Conservation (phyloP, 2,797 vertebrate species). For the Chanos chanos region DNA sequence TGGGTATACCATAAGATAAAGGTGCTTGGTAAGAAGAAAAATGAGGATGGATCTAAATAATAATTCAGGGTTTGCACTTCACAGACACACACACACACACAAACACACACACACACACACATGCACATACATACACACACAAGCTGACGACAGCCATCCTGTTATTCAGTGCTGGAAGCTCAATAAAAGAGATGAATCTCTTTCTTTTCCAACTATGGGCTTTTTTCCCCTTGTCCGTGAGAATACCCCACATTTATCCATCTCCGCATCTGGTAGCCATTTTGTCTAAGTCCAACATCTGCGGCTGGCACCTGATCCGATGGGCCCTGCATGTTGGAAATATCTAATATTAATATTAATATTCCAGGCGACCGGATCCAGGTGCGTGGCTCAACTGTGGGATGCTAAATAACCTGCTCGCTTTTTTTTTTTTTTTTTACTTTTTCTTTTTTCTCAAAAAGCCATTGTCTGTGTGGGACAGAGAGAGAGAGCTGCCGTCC, state of each 20-base stretch:
- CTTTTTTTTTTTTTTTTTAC: no score
- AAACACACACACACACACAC: slow-evolving; percentile 11
- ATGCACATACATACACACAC: slow-evolving; percentile 11
- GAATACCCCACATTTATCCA: slow-evolving; percentile 20
- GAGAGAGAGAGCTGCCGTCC: neutral
- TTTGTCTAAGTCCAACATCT: slow-evolving; percentile 38
- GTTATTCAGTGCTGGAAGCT: slow-evolving; percentile 9
- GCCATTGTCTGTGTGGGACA: slow-evolving; percentile 1
- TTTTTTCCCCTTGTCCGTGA: slow-evolving; percentile 24
- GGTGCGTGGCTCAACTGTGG: slow-evolving; percentile 15
- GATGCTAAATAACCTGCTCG: slow-evolving; percentile 22
- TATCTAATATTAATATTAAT: slow-evolving; percentile 39
- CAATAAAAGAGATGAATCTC: slow-evolving; percentile 4
- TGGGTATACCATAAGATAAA: no score
- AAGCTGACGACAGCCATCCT: slow-evolving; percentile 16
- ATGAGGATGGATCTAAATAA: no score
- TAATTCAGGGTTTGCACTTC: no score
- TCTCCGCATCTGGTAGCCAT: slow-evolving; percentile 41
- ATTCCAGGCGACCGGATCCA: slow-evolving; percentile 23
- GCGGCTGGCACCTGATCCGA: slow-evolving; percentile 30
- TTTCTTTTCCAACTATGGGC: neutral
- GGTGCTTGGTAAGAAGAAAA: no score
- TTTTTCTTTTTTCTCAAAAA: no score
- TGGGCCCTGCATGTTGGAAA: slow-evolving; percentile 27
- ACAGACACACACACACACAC: no score